These are phyloP conservation scores for Spatulosminthurus flaviceps DNA, from an alignment of 2,888 invertebrate species.

Conservation along the genomic window DNA sequence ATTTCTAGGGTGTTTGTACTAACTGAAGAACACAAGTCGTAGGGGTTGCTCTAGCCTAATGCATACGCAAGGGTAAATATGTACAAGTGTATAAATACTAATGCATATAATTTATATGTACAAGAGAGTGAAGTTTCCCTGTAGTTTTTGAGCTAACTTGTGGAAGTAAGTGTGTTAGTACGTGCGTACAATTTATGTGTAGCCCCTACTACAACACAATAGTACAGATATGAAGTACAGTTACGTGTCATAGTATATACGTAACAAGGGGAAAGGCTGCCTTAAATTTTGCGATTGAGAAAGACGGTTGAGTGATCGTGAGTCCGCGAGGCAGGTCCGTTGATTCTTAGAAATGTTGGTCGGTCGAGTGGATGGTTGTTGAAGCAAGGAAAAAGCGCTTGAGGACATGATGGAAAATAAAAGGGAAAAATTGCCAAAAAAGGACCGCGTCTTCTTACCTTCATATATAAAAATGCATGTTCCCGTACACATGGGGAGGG, in stretches of 20 bases:
- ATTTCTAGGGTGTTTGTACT: conserved; percentile 14
- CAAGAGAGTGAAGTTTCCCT: not conserved
- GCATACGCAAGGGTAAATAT: not conserved
- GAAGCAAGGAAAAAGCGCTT: conserved; percentile 51
- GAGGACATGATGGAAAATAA: conserved; percentile 57
- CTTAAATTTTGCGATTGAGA: conserved; percentile 29
- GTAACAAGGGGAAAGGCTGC: not conserved
- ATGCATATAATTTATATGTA: not conserved
- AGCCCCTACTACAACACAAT: too few relatives aligned
- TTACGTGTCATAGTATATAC: not conserved
- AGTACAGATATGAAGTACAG: too few relatives aligned
- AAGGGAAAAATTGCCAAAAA: conserved; percentile 52
- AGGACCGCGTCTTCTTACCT: not conserved
- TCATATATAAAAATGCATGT: not conserved
- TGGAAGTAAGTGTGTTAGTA: not conserved
- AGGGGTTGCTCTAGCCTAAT: not conserved
- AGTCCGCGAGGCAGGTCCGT: conserved; percentile 16
- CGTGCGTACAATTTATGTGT: not conserved
- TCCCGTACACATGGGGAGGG: conserved; percentile 2
- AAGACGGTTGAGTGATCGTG: conserved; percentile 36
- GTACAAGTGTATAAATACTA: not conserved
- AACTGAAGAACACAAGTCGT: not conserved
- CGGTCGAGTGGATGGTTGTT: conserved; percentile 41
- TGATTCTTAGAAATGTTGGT: conserved; percentile 35
- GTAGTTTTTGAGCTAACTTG: not conserved